Base-by-base conservation (phyloP, 2,797 vertebrate species). In the Chromobotia macracanthus region DNA sequence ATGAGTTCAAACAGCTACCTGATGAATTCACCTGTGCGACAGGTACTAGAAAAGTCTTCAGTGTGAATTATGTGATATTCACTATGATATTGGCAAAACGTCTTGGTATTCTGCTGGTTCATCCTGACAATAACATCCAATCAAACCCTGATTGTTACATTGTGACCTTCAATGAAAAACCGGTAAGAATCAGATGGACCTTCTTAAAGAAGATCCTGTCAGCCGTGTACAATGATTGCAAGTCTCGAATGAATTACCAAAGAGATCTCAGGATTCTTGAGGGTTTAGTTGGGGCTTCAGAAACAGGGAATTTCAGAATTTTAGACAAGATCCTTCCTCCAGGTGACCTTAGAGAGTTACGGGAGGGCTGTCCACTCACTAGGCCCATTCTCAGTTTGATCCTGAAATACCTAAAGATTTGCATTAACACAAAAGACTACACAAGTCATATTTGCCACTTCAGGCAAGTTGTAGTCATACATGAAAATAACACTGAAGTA, bases 21-120 rank as follows among this genome's bases (percentile, higher is more conserved):
- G 35, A 15, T n/a, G 15, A 35, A 6, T 38, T 38, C n/a, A 46
- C 3, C 3, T 25, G 3, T 63, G 7, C 0, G 6, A 23, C 38
- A 66, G 19, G 12, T 63, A 19, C 11, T 11, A 46, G 0, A 8
- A 6, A 25, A 3, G 4, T 41, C 25, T 80, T 77, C 12, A 80
- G 9, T 8, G 18, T 60, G 25, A 11, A 60, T 0, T 83, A 80
- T 74, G 41, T 74, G 56, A 76, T 82, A 65, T 77, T 77, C 18
- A n/a, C 76, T 64, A n/a, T 8, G 2, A 71, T 77, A 46, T 31
- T 74, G 46, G 23, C 44, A 3, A 61, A 74, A 35, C 58, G 72
- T 60, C 56, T 60, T 41, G 25, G 46, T 18, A 19, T 31, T 23
- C 16, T 73, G 1, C 46, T 61, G 44, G 44, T 0, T 7, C 1